Base-by-base conservation (phyloP, 2,797 vertebrate genomes). In the Notolepis coatsorum region DNA sequence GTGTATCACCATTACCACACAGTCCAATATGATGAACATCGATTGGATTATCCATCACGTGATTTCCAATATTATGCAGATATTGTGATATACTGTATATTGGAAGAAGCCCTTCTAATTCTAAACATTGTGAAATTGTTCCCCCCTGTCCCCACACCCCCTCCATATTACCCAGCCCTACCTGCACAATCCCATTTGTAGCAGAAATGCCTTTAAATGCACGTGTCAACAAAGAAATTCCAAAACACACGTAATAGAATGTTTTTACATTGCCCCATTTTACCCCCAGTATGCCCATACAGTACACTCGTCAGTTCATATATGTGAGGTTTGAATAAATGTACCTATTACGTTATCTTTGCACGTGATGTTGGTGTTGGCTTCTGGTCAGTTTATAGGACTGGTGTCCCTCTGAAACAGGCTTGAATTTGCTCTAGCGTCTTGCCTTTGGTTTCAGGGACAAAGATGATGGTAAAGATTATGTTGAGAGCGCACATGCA, bases 391-490 rank as follows among this genome's bases (percentile, higher is more conserved):
- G 5, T 31, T 89, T 74, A 91, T 1, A 58, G 78, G 17, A 57
- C 74, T 1, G 68, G 63, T 12, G 72, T 74, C 46, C 90, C 85
- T 68, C 82, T 89, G 75, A 98, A 98, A 52, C 69, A 68, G 45
- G 91, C 87, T 69, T 96, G 93, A 17, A 97, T 97, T 84, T 98
- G 92, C 84, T 98, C 97, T 77, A 98, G 81, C 0, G 94, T 95
- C 85, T 89, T 94, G 58, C 96, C 96, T 85, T 96, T 98, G 2
- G 96, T 97, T 75, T 98, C 95, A 0, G 96, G 96, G 76, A 98
- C 61, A 28, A 87, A 94, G 75, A 84, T 37, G 13, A 93, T 27
- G 3, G 95, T 96, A 87, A 98, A 97, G 69, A 94, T 2, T 62
- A 96, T 60, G 15, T 81, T 94, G 38, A 92, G 25, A 48, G 80